phyloP scores from a whole-genome alignment of 2,797 vertebrate species.

The Lepilemur septentrionalis region DNA sequence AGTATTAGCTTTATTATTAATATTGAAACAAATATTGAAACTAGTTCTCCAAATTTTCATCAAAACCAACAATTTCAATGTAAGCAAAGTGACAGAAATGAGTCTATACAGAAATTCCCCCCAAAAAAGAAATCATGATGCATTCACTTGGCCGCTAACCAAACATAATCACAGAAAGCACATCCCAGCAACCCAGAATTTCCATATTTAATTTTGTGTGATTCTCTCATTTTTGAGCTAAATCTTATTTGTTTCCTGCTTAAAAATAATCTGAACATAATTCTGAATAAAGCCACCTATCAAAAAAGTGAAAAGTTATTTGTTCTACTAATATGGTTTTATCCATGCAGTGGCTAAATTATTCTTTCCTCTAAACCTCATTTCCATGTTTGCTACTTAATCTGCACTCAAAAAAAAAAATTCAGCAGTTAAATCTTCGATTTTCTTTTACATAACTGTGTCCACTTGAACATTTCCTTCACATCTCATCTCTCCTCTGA shows the following conservation, averaged over 20 bases:
- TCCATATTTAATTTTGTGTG: conserved; percentile 12
- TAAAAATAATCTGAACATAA: conserved; percentile 41
- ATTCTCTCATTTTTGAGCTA: not conserved
- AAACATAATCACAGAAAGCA: conserved; percentile 25
- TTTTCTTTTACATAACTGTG: not conserved
- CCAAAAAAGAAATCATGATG: not conserved
- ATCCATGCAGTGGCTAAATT: not conserved
- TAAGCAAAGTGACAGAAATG: not conserved
- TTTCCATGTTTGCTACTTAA: not conserved
- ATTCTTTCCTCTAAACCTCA: not conserved
- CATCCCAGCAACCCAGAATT: not conserved
- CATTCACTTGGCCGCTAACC: not conserved
- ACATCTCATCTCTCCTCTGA: not conserved
- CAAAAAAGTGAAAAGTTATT: not conserved
- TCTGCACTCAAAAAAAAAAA: not conserved
- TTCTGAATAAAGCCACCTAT: conserved; percentile 2
- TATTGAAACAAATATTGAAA: not conserved
- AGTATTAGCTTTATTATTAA: conserved; percentile 9
- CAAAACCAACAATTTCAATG: not conserved
- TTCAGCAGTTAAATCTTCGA: not conserved
- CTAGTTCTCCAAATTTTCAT: not conserved
- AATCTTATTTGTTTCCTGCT: conserved; percentile 13
- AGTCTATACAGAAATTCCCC: conserved; percentile 31
- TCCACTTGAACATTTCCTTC: not conserved
- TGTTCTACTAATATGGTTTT: conserved; percentile 10